phyloP scores from a whole-genome alignment of 1,140 invertebrate species.

The Elysia chlorotica region DNA sequence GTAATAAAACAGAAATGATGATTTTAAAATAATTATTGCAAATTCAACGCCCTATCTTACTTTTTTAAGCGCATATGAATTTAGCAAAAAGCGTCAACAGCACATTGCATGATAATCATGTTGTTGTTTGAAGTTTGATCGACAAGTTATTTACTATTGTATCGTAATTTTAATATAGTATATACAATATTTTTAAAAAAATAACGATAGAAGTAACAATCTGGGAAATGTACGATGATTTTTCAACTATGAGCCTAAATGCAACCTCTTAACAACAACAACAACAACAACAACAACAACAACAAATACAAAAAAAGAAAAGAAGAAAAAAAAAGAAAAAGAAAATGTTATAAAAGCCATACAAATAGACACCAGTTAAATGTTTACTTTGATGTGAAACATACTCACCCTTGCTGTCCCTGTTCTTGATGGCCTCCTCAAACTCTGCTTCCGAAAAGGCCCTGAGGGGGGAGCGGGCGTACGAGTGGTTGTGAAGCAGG shows the following conservation, averaged over 20 bases:
- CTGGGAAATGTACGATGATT: neutral
- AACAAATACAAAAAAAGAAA: too few species aligned
- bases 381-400: neutral
- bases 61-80: neutral
- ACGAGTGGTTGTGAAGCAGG: constrained; percentile 57
- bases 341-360: neutral
- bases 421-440: constrained; percentile 38
- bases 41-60: neutral
- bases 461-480: constrained; percentile 55
- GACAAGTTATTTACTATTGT: neutral
- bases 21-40: neutral
- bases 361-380: neutral
- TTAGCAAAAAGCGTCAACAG: too few species aligned
- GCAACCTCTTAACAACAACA: neutral
- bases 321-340: too few species aligned
- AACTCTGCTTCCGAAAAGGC: constrained; percentile 44
- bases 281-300: neutral
- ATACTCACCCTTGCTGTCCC: constrained; percentile 11
- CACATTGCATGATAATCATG: neutral
- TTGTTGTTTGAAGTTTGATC: neutral
- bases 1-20: neutral
- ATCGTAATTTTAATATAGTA: too few species aligned
- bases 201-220: too few species aligned
- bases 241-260: neutral
- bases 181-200: too few species aligned